Evolutionary conservation across 2,888 invertebrate genomes (phyloP), one percentile per base, ranked within the genome.

Genomic region (Tinea pellionella): DNA sequence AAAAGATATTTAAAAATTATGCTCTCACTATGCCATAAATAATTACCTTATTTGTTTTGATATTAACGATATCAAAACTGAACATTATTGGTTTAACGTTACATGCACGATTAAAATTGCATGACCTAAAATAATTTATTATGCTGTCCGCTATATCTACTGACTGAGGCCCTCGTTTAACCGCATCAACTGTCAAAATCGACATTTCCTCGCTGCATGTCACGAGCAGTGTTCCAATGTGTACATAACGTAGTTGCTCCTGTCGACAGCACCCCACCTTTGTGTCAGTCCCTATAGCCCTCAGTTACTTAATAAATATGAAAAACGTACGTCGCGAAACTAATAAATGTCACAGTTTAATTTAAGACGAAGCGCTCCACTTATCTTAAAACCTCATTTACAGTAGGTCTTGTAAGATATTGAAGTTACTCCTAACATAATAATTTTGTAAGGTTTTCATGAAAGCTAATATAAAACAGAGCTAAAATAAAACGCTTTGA

Each of bases 61-160:
- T n/a, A n/a, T n/a, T n/a, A n/a, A n/a, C n/a, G n/a, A n/a, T n/a
- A n/a, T n/a, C n/a, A n/a, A n/a, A n/a, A n/a, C n/a, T n/a, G n/a
- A n/a, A n/a, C n/a, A n/a, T 65, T 2, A 37, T 37, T 37, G 37
- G 37, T 37, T 37, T 37, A 12, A 37, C n/a, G 37, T 37, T 37
- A 37, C 37, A 37, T 9, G n/a, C 32, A 4, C 30, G 32, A 57
- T 29, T 57, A 57, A 57, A 57, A 57, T 57, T 57, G 37, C 13
- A 57, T 30, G 30, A 18, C 37, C 15, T 15, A 57, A n/a, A 57
- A 37, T 30, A 57, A 30, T 57, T 57, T 30, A 37, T 37, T 37
- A 37, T 9, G 37, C n/a, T 12, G n/a, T 9, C 37, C 37, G 37
- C 37, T 37, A 15, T 11, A 53, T 53, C n/a, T 2, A 53, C 24